Conservation (phyloP, 2,797 vertebrate genomes). For the Onychomys leucogaster region DNA sequence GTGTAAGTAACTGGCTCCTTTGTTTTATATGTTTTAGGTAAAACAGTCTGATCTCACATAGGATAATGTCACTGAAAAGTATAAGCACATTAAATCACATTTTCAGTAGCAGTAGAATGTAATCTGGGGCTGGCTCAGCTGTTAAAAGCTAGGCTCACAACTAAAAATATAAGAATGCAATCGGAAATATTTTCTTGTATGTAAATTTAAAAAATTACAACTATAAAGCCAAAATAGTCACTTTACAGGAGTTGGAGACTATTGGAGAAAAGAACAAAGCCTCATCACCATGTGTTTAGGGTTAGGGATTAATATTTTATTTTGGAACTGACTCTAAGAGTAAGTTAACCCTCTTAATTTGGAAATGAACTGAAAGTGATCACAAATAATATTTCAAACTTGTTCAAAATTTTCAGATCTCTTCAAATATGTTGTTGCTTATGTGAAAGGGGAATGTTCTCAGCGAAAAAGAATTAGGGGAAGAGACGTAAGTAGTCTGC, state of each 20-base stretch:
- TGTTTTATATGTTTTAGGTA: constrained; percentile 8
- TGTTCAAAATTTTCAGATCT: background rate
- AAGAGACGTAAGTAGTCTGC: constrained; percentile 15
- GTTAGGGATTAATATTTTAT: constrained; percentile 9
- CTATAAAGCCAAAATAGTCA: constrained; percentile 38
- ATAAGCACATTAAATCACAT: background rate
- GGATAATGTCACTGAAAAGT: constrained; percentile 31
- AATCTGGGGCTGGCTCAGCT: background rate
- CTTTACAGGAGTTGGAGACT: background rate
- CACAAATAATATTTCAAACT: constrained; percentile 75
- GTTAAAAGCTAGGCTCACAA: background rate
- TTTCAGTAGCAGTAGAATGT: constrained; percentile 55
- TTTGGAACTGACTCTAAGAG: constrained; percentile 5
- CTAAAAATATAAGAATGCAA: constrained; percentile 29
- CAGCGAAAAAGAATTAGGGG: constrained; percentile 75
- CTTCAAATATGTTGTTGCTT: constrained; percentile 73
- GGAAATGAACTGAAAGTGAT: constrained; percentile 79
- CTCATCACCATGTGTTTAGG: background rate
- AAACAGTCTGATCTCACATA: background rate
- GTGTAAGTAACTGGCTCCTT: constrained; percentile 4
- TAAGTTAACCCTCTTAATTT: constrained; percentile 82
- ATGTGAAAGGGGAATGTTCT: constrained; percentile 76
- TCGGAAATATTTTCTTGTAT: background rate
- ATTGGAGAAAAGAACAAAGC: constrained; percentile 13
- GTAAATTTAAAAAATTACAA: constrained; percentile 48